These are phyloP conservation scores for Ectemnius continuus DNA, from an alignment of 2,888 invertebrate species.

Conservation along the genomic window DNA sequence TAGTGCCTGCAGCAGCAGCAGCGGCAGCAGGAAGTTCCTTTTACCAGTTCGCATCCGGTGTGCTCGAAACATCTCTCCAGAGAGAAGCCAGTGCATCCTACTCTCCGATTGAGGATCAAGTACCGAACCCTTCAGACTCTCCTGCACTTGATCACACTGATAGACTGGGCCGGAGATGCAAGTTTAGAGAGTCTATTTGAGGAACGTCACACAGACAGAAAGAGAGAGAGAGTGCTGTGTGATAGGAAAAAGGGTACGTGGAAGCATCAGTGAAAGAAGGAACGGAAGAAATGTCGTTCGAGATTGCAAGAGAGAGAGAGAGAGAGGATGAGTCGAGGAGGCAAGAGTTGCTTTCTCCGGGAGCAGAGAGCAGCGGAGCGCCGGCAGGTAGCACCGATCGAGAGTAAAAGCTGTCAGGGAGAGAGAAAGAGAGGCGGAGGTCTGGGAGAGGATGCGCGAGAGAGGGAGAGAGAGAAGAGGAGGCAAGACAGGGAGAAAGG, in stretches of 20 bases:
- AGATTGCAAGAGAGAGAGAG: constrained; percentile 1
- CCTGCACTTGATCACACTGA: no score
- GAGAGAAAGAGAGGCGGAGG: constrained; percentile 37
- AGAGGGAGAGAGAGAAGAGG: constrained; percentile 54
- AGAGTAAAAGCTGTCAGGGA: constrained; percentile 75
- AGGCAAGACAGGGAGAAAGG: constrained; percentile 72
- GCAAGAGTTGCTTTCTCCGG: constrained; percentile 69
- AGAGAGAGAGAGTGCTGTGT: no score
- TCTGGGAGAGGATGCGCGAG: constrained; percentile 24
- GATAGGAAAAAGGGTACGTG: constrained; percentile 26
- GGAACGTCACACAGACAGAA: background rate
- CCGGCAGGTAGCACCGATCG: constrained; percentile 65
- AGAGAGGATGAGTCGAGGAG: no score
- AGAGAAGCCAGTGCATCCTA: no score
- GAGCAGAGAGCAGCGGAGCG: constrained; percentile 42
- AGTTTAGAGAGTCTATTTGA: background rate
- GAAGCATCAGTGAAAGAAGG: constrained; percentile 22
- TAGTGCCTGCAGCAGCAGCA: constrained; percentile 46
- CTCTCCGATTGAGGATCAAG: no score
- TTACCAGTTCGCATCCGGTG: background rate
- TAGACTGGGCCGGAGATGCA: no score
- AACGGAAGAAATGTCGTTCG: constrained; percentile 59
- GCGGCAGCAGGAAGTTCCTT: constrained; percentile 61
- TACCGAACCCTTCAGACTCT: no score
- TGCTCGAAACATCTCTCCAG: no score